Conservation (phyloP, 2,888 invertebrate species). For the Amiota mariae region DNA sequence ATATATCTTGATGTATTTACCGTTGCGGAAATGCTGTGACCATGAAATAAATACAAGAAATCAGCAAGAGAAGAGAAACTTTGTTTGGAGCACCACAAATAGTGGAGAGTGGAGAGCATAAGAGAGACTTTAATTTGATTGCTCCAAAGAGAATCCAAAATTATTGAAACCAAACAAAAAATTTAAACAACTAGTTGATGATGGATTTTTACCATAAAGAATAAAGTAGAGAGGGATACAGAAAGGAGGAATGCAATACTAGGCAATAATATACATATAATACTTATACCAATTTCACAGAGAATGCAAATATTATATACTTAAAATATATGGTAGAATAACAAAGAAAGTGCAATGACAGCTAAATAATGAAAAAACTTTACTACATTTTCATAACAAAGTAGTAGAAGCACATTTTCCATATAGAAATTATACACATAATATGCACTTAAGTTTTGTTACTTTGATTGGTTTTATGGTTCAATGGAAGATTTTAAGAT, state of each 20-base stretch:
- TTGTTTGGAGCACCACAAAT: too few species aligned
- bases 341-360: slow-evolving; percentile 12
- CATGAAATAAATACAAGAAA: not conserved
- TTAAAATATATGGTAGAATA: not conserved
- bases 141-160: not conserved
- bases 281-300: not conserved
- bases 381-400: not conserved
- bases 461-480: too few species aligned
- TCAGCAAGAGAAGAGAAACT: not conserved
- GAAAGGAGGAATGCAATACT: not conserved
- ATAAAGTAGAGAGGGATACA: not conserved
- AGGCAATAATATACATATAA: not conserved
- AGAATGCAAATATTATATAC: not conserved
- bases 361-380: not conserved
- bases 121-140: not conserved
- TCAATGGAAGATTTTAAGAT: too few species aligned
- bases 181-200: not conserved
- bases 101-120: not conserved
- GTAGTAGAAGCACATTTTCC: too few species aligned
- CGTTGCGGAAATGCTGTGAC: not conserved
- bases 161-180: not conserved
- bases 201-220: not conserved
- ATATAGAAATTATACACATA: too few species aligned
- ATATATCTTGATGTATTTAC: not conserved
- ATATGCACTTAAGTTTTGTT: too few species aligned